Evolutionary conservation across 2,113 vertebrate species (phyloP).

Genomic region (Taurulus bubalis): DNA sequence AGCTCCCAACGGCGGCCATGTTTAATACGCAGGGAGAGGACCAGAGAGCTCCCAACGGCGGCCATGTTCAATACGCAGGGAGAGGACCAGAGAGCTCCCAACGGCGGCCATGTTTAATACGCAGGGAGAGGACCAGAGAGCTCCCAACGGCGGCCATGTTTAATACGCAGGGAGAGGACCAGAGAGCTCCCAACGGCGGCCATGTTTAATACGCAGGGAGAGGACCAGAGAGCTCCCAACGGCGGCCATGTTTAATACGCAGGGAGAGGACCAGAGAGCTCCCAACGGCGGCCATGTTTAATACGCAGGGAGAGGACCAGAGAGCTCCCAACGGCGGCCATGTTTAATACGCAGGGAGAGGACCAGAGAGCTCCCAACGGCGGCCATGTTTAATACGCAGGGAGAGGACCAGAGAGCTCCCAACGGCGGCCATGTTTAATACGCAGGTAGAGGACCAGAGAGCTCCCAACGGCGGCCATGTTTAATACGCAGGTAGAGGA

Average conservation of each 20-base stretch:
- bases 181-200: conserved; percentile 37
- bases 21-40: conserved; percentile 43
- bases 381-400: conserved; percentile 54
- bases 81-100: conserved; percentile 43
- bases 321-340: conserved; percentile 36
- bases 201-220: conserved; percentile 53
- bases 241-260: conserved; percentile 53
- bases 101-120: conserved; percentile 53
- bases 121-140: conserved; percentile 35
- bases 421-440: conserved; percentile 50
- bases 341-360: conserved; percentile 49
- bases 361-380: conserved; percentile 42
- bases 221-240: conserved; percentile 43
- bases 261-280: conserved; percentile 42
- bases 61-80: conserved; percentile 53
- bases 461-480: conserved; percentile 36
- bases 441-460: conserved; percentile 39
- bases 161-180: conserved; percentile 44
- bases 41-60: conserved; percentile 43
- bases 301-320: conserved; percentile 45
- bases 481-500: conserved; percentile 43
- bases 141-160: conserved; percentile 42
- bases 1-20: conserved; percentile 36
- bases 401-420: conserved; percentile 42
- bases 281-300: conserved; percentile 44